Percentiles rank a stretch among this genome's conserved stretches.
phyloP scores from a whole-genome alignment of 2,797 vertebrate genomes.

The Sylvilagus floridanus region DNA sequence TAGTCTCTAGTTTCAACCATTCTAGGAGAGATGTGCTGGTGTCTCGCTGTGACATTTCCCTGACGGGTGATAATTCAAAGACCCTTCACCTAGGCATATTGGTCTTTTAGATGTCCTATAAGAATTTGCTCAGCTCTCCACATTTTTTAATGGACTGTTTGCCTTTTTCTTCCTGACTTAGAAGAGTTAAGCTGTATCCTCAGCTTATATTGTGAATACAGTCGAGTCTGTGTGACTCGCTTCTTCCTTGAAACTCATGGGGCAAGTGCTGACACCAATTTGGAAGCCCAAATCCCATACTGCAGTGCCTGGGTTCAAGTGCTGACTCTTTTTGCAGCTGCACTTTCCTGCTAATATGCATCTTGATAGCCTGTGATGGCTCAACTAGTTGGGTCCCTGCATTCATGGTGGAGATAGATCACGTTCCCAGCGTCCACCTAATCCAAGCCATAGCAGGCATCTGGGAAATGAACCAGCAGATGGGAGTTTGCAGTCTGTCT shows the following conservation, averaged over 20 bases:
- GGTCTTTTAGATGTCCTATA: not conserved
- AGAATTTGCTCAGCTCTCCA: not conserved
- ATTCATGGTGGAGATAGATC: too few relatives aligned
- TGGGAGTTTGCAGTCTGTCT: too few relatives aligned
- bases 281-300: too few relatives aligned
- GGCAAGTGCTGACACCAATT: too few relatives aligned
- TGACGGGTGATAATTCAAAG: not conserved
- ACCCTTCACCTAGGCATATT: not conserved
- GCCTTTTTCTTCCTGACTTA: slow-evolving; percentile 4
- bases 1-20: not conserved
- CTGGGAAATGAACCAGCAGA: too few relatives aligned
- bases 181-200: not conserved
- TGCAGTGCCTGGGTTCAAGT: too few relatives aligned
- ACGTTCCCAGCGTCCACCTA: too few relatives aligned
- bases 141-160: not conserved
- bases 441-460: too few relatives aligned
- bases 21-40: not conserved
- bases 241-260: not conserved
- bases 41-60: not conserved
- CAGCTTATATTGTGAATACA: not conserved
- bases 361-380: too few relatives aligned
- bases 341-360: too few relatives aligned
- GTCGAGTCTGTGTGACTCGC: not conserved
- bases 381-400: too few relatives aligned
- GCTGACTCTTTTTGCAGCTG: too few relatives aligned